Conservation (phyloP, 2,797 vertebrate species). For the Cryptoblepharus egeriae region DNA sequence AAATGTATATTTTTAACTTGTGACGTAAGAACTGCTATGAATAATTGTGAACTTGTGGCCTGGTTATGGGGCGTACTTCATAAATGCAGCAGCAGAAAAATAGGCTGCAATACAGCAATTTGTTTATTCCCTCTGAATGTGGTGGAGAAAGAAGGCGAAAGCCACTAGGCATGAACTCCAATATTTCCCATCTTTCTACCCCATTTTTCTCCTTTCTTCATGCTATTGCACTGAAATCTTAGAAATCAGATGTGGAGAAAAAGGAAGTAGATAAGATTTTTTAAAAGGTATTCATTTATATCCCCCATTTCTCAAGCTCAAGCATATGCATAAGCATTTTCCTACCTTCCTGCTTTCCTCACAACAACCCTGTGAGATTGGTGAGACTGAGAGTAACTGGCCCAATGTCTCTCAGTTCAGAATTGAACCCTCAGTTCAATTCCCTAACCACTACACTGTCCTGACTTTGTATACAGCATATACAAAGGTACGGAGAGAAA, state of each 20-base stretch:
- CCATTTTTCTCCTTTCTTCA: neutral
- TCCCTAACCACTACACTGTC: no score
- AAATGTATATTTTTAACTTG: neutral
- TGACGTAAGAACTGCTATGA: neutral
- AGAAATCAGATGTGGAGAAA: neutral
- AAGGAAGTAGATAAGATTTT: neutral
- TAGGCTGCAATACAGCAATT: neutral
- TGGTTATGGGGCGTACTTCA: neutral
- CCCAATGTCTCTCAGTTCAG: no score
- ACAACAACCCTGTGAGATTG: no score
- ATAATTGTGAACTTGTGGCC: neutral
- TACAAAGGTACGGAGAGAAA: neutral
- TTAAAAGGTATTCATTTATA: no score
- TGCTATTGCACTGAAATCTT: neutral
- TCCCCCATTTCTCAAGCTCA: no score
- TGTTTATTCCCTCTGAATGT: neutral
- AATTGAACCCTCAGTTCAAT: no score
- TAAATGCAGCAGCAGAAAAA: neutral
- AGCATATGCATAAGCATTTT: no score
- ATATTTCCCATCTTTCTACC: neutral
- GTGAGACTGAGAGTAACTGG: no score
- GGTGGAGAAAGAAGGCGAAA: neutral
- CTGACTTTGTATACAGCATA: no score
- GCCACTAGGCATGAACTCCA: neutral
- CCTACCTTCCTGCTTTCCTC: no score